Base-by-base conservation (phyloP, 2,888 invertebrate species). In the Epirrita christyi region DNA sequence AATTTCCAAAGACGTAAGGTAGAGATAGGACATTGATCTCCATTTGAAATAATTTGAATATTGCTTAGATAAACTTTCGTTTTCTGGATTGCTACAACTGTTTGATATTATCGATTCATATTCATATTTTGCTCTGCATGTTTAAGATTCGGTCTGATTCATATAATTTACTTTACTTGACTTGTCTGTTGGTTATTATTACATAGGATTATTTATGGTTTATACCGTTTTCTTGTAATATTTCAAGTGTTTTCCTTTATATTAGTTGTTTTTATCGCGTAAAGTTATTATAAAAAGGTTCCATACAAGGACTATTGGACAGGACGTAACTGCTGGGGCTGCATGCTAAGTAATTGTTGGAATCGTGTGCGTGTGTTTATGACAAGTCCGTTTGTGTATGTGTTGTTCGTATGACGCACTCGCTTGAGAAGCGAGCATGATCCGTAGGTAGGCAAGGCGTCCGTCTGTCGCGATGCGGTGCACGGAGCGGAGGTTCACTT, bases 331-430 rank as follows among this genome's bases (percentile, higher is more conserved):
- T 64, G 75, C 73, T 65, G 71, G 74, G 72, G 75, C 73, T 75
- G 85, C 78, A 86, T 88, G 76, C 68, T 81, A 86, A 87, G 79
- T 78, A 78, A 80, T 67, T 72, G 70, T 77, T 76, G 70, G 78
- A 81, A 77, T 74, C 55, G 70, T 67, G 71, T 68, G 67, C 21
- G 21, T 73, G 72, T 81, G 81, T 81, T 80, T 85, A 76, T 81
- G 76, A 78, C 80, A 75, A 78, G 80, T 75, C 40, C 40, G 55
- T 55, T 42, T 56, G 53, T 56, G 57, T 61, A 57, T 56, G 55
- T 61, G 56, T 74, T 61, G 56, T 74, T 72, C 80, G 78, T 73
- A 79, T 88, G 89, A 88, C 88, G 88, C 88, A 83, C 76, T 79
- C 73, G 68, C 71, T 76, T 78, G 78, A 78, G 81, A 81, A 79